Conservation (phyloP, 2,888 invertebrate species). For the Adela reaumurella region DNA sequence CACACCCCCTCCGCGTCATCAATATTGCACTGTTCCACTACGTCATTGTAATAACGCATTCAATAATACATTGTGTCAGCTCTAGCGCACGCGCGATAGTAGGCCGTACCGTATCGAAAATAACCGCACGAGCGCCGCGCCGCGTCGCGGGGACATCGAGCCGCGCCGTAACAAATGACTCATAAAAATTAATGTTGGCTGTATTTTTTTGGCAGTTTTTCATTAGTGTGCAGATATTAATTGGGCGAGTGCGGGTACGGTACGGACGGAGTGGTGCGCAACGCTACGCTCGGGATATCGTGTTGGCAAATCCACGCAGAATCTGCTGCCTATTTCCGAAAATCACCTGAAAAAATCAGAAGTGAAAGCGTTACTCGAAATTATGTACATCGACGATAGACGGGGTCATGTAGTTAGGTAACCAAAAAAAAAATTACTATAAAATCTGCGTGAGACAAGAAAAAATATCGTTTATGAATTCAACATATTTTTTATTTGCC, state of each 20-base stretch:
- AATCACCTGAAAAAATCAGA: too few relatives aligned
- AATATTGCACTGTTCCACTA: not conserved
- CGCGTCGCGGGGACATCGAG: not conserved
- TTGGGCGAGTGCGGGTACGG: not conserved
- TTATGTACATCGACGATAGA: too few relatives aligned
- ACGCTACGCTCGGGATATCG: not conserved
- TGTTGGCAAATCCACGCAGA: too few relatives aligned
- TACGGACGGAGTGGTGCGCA: not conserved
- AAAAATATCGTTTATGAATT: too few relatives aligned
- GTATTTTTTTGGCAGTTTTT: slow-evolving; percentile 5
- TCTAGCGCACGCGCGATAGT: not conserved
- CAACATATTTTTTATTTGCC: too few relatives aligned
- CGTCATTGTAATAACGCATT: not conserved
- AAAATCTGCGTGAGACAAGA: too few relatives aligned
- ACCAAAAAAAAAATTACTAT: too few relatives aligned
- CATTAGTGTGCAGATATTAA: slow-evolving; percentile 4
- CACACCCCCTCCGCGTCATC: not conserved
- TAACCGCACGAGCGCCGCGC: not conserved
- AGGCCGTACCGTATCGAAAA: not conserved
- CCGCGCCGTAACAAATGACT: slow-evolving; percentile 4
- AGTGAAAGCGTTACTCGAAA: too few relatives aligned
- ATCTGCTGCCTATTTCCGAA: too few relatives aligned
- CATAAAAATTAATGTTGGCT: slow-evolving; percentile 5
- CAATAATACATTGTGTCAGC: not conserved
- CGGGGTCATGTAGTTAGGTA: too few relatives aligned